Percentiles rank a stretch among this genome's conserved stretches.
These are phyloP conservation scores for Ennomos fuscantarius DNA, from an alignment of 2,888 invertebrate genomes.

Conservation along the genomic window DNA sequence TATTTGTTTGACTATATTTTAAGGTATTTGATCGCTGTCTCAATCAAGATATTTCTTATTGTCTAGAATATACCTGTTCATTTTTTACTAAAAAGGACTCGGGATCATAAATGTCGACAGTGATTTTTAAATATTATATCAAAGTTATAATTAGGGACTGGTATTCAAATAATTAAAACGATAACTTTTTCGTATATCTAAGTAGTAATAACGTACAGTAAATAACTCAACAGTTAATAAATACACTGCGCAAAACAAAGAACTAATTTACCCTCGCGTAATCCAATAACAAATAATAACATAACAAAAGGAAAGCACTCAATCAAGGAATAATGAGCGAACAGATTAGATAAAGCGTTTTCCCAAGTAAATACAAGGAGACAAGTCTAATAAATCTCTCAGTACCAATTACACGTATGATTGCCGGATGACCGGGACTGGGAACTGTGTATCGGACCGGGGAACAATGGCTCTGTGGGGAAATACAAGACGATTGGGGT, in stretches of 20 bases:
- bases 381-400: conserved; percentile 74
- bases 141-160: too few relatives aligned
- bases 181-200: too few relatives aligned
- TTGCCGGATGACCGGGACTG: conserved; percentile 50
- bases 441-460: conserved; percentile 54
- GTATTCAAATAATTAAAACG: too few relatives aligned
- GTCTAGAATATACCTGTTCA: too few relatives aligned
- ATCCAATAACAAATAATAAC: conserved; percentile 69
- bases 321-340: conserved; percentile 70
- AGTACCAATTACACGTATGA: conserved; percentile 76
- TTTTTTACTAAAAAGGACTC: too few relatives aligned
- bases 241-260: conserved; percentile 21
- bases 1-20: too few relatives aligned
- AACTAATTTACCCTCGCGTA: conserved; percentile 43
- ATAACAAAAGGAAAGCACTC: conserved; percentile 64
- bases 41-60: too few relatives aligned
- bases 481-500: conserved; percentile 67
- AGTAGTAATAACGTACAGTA: background rate
- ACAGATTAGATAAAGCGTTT: conserved; percentile 76
- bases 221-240: conserved; percentile 11
- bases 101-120: too few relatives aligned
- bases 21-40: too few relatives aligned
- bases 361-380: conserved; percentile 62
- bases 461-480: conserved; percentile 68
- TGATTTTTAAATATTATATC: too few relatives aligned